These are phyloP conservation scores for Raja brachyura DNA, from an alignment of 2,113 vertebrate species.

Conservation along the genomic window DNA sequence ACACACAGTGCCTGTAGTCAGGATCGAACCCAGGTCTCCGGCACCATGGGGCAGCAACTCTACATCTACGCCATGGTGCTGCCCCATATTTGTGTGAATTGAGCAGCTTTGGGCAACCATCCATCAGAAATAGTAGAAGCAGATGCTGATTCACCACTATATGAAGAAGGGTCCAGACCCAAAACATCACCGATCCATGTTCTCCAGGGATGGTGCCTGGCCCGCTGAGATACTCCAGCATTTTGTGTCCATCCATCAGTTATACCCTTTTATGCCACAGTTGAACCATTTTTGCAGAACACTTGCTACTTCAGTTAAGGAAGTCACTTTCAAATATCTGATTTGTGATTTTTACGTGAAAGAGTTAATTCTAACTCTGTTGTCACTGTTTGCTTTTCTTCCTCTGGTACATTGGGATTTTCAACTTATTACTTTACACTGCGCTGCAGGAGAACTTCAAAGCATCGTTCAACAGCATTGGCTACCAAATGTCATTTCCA, in stretches of 20 bases:
- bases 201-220: too few species aligned
- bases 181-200: too few species aligned
- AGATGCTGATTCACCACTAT: too few species aligned
- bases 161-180: too few species aligned
- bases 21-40: too few species aligned
- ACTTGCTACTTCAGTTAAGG: not conserved
- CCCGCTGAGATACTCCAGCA: not conserved
- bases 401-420: constrained; percentile 27
- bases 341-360: constrained; percentile 14
- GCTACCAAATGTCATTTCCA: not conserved
- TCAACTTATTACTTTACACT: constrained; percentile 21
- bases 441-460: constrained; percentile 12
- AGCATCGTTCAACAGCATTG: not conserved
- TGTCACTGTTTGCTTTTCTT: not conserved
- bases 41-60: too few species aligned
- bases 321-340: constrained; percentile 1
- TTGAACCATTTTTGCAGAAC: not conserved
- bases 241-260: too few species aligned
- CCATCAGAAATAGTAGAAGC: too few species aligned
- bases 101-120: not conserved
- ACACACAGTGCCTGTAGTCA: too few species aligned
- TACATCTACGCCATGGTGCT: too few species aligned
- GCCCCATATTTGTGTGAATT: too few species aligned
- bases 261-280: not conserved
- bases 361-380: constrained; percentile 10